These are phyloP conservation scores for Cerceris ruficornis DNA, from an alignment of 2,888 invertebrate genomes.

Conservation along the genomic window DNA sequence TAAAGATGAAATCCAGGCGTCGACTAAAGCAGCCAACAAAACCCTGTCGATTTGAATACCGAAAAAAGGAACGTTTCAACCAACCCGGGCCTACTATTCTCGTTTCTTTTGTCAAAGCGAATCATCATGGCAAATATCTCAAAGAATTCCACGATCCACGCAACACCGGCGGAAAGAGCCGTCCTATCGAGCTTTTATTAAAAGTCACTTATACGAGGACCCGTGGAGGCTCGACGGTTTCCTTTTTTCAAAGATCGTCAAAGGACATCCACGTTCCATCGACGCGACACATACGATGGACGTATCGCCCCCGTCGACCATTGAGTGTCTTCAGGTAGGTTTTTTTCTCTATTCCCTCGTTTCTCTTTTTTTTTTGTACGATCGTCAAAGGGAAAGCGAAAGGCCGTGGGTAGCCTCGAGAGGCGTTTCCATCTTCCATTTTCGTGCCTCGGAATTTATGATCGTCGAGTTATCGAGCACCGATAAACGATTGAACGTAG, in stretches of 20 bases:
- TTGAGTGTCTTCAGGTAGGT: constrained; percentile 28
- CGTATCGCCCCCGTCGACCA: constrained; percentile 28
- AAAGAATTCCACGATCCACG: too few relatives aligned
- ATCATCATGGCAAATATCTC: too few relatives aligned
- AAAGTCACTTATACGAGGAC: background rate
- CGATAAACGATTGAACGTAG: constrained; percentile 29
- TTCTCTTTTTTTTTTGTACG: constrained; percentile 10
- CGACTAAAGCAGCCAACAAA: too few relatives aligned
- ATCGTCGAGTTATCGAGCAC: constrained; percentile 61
- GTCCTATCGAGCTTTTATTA: too few relatives aligned
- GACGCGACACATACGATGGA: background rate
- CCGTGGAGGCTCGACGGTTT: background rate
- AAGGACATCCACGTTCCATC: background rate
- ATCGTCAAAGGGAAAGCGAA: constrained; percentile 19
- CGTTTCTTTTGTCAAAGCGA: too few relatives aligned
- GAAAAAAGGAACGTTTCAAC: too few relatives aligned
- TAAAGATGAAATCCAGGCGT: too few relatives aligned
- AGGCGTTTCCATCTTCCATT: constrained; percentile 58
- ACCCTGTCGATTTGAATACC: too few relatives aligned
- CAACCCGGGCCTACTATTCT: too few relatives aligned
- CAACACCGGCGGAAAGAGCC: too few relatives aligned
- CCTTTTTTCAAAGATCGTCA: background rate
- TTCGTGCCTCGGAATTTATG: constrained; percentile 64
- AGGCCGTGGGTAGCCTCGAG: constrained; percentile 33
- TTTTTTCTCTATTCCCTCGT: constrained; percentile 7